These are phyloP conservation scores for Lipophrys pholis DNA, from an alignment of 2,113 vertebrate species.

Conservation along the genomic window DNA sequence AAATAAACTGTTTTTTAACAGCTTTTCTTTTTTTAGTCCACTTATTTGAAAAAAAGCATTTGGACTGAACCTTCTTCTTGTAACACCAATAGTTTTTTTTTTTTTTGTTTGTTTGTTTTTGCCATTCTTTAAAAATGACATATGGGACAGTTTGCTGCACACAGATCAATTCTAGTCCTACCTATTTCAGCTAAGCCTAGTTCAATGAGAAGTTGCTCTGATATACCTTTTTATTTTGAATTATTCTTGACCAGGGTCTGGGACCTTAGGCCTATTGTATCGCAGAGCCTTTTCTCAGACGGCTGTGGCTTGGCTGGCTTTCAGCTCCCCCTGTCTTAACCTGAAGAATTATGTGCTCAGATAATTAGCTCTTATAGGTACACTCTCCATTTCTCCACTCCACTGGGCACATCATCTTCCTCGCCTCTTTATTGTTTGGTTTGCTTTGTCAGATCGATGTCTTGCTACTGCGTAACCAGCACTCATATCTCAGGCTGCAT, in stretches of 20 bases:
- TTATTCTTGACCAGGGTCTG: conserved; percentile 59
- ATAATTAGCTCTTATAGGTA: conserved; percentile 88
- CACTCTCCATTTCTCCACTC: conserved; percentile 86
- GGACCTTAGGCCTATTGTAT: conserved; percentile 57
- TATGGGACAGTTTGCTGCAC: conserved; percentile 11
- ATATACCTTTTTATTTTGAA: conserved; percentile 47
- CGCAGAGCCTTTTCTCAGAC: conserved; percentile 61
- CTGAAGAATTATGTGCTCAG: conserved; percentile 86
- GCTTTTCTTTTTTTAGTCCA: not conserved
- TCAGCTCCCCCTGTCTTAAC: conserved; percentile 82
- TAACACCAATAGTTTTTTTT: not conserved
- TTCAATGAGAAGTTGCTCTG: not conserved
- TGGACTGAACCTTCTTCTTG: not conserved
- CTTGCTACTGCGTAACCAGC: conserved; percentile 87
- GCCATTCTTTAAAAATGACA: conserved; percentile 7
- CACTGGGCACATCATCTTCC: conserved; percentile 87
- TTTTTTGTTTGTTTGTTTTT: conserved; percentile 24
- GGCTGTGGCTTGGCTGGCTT: conserved; percentile 73
- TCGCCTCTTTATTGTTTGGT: conserved; percentile 88
- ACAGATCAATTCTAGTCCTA: conserved; percentile 26
- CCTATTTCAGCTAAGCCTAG: conserved; percentile 20
- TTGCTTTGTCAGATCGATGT: conserved; percentile 88
- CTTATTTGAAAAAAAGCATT: not conserved
- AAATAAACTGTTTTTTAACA: not conserved
- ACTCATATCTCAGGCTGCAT: conserved; percentile 84